Conservation (phyloP, 2,888 invertebrate genomes). For the Perizoma affinitatum region DNA sequence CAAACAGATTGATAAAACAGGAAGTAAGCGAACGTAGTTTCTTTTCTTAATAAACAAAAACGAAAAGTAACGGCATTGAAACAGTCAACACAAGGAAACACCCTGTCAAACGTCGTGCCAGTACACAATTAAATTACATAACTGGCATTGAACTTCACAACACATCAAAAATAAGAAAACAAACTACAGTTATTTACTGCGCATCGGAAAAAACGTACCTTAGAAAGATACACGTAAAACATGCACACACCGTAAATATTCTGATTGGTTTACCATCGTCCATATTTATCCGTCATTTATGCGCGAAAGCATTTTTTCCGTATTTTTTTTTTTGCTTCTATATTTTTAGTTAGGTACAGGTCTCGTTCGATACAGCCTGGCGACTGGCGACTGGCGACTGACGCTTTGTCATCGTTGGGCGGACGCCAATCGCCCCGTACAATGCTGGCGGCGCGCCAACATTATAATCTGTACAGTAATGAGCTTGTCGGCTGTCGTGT, state of each 20-base stretch:
- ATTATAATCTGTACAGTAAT: slow-evolving; percentile 24
- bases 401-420: slow-evolving; percentile 63
- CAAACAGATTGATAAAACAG: neutral
- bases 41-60: neutral
- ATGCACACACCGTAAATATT: slow-evolving; percentile 54
- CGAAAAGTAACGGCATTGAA: neutral
- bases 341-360: slow-evolving; percentile 49
- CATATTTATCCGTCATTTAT: slow-evolving; percentile 70
- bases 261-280: slow-evolving; percentile 60
- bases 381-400: slow-evolving; percentile 51
- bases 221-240: slow-evolving; percentile 40
- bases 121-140: slow-evolving; percentile 64
- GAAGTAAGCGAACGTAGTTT: neutral
- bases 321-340: slow-evolving; percentile 45
- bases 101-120: slow-evolving; percentile 6
- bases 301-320: slow-evolving; percentile 62
- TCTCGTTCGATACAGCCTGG: slow-evolving; percentile 53
- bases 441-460: slow-evolving; percentile 58
- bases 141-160: slow-evolving; percentile 63
- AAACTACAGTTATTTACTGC: slow-evolving; percentile 43
- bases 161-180: slow-evolving; percentile 47
- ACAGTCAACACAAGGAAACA: slow-evolving; percentile 12
- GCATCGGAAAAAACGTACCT: slow-evolving; percentile 50
- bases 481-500: slow-evolving; percentile 23
- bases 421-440: slow-evolving; percentile 55